Conservation (phyloP, 2,888 invertebrate genomes). For the Drosophila stalkeri region DNA sequence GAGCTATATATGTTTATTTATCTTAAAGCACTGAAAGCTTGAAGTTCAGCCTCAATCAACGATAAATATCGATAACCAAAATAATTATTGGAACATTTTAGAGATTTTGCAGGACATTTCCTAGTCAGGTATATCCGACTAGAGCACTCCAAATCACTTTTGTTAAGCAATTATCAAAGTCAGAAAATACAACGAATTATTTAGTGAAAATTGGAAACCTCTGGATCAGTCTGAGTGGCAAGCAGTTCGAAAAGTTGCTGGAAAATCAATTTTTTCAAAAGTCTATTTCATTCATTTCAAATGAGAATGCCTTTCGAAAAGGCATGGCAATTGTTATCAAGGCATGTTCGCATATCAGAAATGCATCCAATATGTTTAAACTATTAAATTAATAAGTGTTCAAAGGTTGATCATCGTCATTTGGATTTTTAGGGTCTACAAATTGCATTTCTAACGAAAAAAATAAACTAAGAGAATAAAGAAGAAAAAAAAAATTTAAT, state of each 20-base stretch:
- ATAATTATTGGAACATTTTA: no score
- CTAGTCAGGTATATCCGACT: background rate
- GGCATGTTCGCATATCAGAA: slow-evolving; percentile 72
- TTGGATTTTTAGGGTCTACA: slow-evolving; percentile 43
- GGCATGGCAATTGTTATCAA: slow-evolving; percentile 72
- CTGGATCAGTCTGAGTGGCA: background rate
- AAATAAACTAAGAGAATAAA: slow-evolving; percentile 28
- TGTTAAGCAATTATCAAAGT: slow-evolving; percentile 11
- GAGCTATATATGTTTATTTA: background rate
- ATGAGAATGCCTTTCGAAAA: slow-evolving; percentile 30
- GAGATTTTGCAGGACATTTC: background rate
- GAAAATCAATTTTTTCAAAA: slow-evolving; percentile 11
- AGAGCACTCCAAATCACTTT: background rate
- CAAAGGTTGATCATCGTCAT: slow-evolving; percentile 54
- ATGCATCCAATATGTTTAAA: slow-evolving; percentile 41
- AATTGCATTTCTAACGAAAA: slow-evolving; percentile 54
- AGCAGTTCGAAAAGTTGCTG: slow-evolving; percentile 50
- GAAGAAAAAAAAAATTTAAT: slow-evolving; percentile 27
- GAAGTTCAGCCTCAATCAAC: background rate
- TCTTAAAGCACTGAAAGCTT: background rate
- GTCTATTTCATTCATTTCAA: slow-evolving; percentile 7
- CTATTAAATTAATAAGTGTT: slow-evolving; percentile 61
- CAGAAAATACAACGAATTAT: slow-evolving; percentile 56
- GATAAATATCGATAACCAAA: background rate
- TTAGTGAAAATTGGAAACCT: slow-evolving; percentile 1